These are phyloP conservation scores for Unio pictorum DNA, from an alignment of 2,888 invertebrate species.

Conservation along the genomic window DNA sequence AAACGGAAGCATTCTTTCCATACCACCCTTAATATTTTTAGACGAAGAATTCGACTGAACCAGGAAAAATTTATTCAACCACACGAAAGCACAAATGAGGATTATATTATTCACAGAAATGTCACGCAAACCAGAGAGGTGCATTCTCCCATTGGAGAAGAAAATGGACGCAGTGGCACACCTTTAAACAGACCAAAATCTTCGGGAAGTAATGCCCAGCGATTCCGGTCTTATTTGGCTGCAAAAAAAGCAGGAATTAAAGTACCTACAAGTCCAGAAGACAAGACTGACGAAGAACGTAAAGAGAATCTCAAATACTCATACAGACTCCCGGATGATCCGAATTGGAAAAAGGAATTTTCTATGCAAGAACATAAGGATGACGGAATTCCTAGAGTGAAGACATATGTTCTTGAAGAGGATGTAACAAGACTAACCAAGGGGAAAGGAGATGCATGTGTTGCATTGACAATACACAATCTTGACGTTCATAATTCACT, in stretches of 20 bases:
- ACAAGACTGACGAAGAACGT: slow-evolving; percentile 13
- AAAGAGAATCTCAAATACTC: slow-evolving; percentile 37
- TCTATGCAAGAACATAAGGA: slow-evolving; percentile 42
- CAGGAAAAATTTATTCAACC: slow-evolving; percentile 38
- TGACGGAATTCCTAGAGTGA: slow-evolving; percentile 44
- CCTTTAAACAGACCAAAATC: slow-evolving; percentile 21
- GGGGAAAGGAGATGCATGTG: slow-evolving; percentile 26
- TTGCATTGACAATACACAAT: slow-evolving; percentile 42
- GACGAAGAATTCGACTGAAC: slow-evolving; percentile 31
- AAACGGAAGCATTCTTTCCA: slow-evolving; percentile 28
- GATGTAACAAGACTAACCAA: slow-evolving; percentile 19
- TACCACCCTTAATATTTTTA: slow-evolving; percentile 28
- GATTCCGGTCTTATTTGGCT: slow-evolving; percentile 29
- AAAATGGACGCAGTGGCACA: slow-evolving; percentile 5
- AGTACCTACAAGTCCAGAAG: slow-evolving; percentile 17
- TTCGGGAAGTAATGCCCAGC: slow-evolving; percentile 19
- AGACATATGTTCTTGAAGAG: slow-evolving; percentile 45
- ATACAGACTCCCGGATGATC: slow-evolving; percentile 40
- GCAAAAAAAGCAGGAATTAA: slow-evolving; percentile 23
- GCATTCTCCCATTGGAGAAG: slow-evolving; percentile 2
- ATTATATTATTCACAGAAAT: slow-evolving; percentile 28
- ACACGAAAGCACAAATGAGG: slow-evolving; percentile 30
- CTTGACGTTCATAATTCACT: slow-evolving; percentile 45
- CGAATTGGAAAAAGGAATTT: slow-evolving; percentile 38
- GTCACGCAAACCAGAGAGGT: slow-evolving; percentile 21